Evolutionary conservation across 1,140 invertebrate genomes (phyloP).

Genomic region (Micrasema longulum): DNA sequence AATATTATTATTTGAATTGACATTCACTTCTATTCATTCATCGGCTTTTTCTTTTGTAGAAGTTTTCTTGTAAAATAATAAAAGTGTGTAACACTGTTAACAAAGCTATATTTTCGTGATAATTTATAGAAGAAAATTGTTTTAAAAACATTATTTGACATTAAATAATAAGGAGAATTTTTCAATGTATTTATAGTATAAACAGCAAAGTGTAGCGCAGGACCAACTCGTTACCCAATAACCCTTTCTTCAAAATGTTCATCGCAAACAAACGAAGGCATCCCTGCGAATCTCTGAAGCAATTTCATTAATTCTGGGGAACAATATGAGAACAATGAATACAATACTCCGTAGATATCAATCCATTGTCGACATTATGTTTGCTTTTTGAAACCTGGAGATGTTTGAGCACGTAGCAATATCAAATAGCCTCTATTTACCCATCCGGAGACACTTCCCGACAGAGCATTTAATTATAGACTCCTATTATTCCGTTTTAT

Average conservation of each 20-base stretch:
- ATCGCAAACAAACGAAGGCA: constrained; percentile 10
- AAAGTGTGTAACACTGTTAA: no score
- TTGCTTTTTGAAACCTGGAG: constrained; percentile 44
- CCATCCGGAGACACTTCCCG: background rate
- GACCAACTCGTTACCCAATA: no score
- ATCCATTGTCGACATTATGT: constrained; percentile 37
- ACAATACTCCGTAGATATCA: constrained; percentile 33
- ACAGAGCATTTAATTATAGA: constrained; percentile 1
- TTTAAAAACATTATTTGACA: no score
- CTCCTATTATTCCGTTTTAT: constrained; percentile 4
- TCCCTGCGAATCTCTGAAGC: constrained; percentile 27
- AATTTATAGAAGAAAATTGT: no score
- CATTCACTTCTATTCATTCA: no score
- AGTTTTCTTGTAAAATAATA: no score
- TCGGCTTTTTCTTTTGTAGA: no score
- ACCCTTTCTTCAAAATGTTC: constrained; percentile 34
- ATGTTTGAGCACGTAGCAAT: constrained; percentile 1
- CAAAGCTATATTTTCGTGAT: no score
- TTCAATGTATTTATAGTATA: no score
- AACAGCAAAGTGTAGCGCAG: no score
- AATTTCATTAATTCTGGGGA: constrained; percentile 48
- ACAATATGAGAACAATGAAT: constrained; percentile 43
- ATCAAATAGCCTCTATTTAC: constrained; percentile 25
- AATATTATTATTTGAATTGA: no score
- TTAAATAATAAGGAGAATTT: no score